Evolutionary conservation across 1,140 invertebrate species (phyloP), one percentile per base, ranked within the genome.

Genomic region (Probaryconus sp.): DNA sequence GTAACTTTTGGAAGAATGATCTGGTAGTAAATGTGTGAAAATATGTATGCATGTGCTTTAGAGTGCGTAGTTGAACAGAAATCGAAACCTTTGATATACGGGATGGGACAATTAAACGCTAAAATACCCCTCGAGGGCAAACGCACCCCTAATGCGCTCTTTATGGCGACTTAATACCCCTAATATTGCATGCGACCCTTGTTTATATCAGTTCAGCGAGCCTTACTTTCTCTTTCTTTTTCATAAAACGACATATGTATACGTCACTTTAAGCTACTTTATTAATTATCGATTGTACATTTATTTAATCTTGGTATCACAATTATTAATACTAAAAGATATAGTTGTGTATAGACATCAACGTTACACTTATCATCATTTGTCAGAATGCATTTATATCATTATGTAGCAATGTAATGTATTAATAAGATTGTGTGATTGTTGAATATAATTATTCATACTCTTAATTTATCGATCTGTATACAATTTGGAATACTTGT

Each of bases 131-230:
- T 87, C 81, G 85, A 87, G 85, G 84, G 80, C 80, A 81, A 74
- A 51, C 70, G 79, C 83, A 79, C 83, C 83, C 82, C 78, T 87
- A 87, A 88, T 87, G 83, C 83, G 84, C 85, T 86, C 85, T 88
- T 88, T 88, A 87, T 86, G 84, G 83, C 83, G 81, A 84, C 81
- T 87, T 87, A 84, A 87, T 87, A 85, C 83, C 83, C 82, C 85
- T 87, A 87, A 88, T 87, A 87, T 87, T 86, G 81, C 85, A 84
- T 85, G 76, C 82, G 82, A 86, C 86, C 85, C 85, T 86, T 85
- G 86, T 86, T 85, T 86, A 85, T 83, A 84, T 79, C 83, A 84
- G 83, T 85, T 82, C 84, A 85, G 78, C 84, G 81, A 81, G 82
- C 83, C 79, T 81, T 82, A 85, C 82, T 86, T 85, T 85, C 68